These are phyloP conservation scores for Actinemys pallida DNA, from an alignment of 2,113 vertebrate species.

Conservation along the genomic window DNA sequence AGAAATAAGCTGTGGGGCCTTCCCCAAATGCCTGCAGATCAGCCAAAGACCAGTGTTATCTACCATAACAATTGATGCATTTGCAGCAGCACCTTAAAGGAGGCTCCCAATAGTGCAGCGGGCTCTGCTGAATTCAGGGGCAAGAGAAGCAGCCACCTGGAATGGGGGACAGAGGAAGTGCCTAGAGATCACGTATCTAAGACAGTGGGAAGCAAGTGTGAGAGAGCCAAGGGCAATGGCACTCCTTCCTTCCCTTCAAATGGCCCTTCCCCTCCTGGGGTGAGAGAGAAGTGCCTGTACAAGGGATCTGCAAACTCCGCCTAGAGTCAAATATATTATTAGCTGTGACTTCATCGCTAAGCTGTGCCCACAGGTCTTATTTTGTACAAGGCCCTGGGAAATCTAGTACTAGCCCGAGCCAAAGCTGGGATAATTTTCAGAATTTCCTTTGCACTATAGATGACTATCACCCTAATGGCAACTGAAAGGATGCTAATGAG, in stretches of 20 bases:
- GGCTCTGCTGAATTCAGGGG: neutral
- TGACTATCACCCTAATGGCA: neutral
- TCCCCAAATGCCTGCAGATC: neutral
- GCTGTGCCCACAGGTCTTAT: neutral
- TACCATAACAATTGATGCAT: neutral
- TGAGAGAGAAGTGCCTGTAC: neutral
- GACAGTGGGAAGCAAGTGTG: neutral
- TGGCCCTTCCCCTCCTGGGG: neutral
- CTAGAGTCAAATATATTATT: rapidly evolving
- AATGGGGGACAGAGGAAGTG: neutral
- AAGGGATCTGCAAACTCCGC: neutral
- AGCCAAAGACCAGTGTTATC: neutral
- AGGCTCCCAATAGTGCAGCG: neutral
- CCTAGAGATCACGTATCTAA: neutral
- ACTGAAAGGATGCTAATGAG: neutral
- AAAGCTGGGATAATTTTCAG: neutral
- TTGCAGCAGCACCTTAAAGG: neutral
- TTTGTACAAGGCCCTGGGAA: neutral
- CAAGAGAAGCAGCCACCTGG: neutral
- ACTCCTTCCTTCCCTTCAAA: neutral
- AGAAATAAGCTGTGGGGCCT: neutral
- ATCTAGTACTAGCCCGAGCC: neutral
- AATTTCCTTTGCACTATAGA: neutral
- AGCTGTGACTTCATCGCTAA: neutral
- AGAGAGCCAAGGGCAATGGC: neutral